Percentiles rank a stretch among this genome's conserved stretches.
These are phyloP conservation scores for Drosophila fungiperda DNA, from an alignment of 2,888 invertebrate genomes.

Conservation along the genomic window DNA sequence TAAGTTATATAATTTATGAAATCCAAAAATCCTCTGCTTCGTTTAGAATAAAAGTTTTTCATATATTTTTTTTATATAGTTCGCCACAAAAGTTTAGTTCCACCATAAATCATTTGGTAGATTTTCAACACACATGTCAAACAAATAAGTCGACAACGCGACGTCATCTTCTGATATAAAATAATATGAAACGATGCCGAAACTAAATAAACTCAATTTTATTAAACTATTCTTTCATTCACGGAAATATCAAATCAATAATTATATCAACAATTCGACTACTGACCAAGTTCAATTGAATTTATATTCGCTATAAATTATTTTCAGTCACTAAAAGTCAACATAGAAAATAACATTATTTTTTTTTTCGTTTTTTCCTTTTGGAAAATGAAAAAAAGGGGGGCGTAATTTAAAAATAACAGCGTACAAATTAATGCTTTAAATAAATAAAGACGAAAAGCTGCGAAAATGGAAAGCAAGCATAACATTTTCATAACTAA, in stretches of 20 bases:
- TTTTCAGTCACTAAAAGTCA: conserved; percentile 73
- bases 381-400: conserved; percentile 12
- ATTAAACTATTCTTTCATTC: conserved; percentile 13
- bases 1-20: background rate
- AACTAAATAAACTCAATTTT: conserved; percentile 14
- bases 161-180: conserved; percentile 10
- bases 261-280: conserved; percentile 19
- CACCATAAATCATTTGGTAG: conserved; percentile 21
- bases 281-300: conserved; percentile 65
- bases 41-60: background rate
- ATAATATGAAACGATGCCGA: background rate
- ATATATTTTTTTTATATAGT: background rate
- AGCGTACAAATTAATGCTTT: conserved; percentile 73
- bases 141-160: conserved; percentile 1
- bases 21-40: background rate
- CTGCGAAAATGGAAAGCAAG: conserved; percentile 20
- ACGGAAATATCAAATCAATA: conserved; percentile 34
- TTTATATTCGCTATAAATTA: conserved; percentile 74
- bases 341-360: conserved; percentile 32
- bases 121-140: conserved; percentile 19
- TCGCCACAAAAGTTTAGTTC: background rate
- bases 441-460: conserved; percentile 64
- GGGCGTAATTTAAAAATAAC: conserved; percentile 62
- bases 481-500: conserved; percentile 34
- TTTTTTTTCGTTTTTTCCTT: conserved; percentile 17